A percentile compares a stretch with the other conserved stretches of the same genome.
Evolutionary conservation across 2,888 invertebrate genomes (phyloP).

Genomic region (Camponotus fellah): DNA sequence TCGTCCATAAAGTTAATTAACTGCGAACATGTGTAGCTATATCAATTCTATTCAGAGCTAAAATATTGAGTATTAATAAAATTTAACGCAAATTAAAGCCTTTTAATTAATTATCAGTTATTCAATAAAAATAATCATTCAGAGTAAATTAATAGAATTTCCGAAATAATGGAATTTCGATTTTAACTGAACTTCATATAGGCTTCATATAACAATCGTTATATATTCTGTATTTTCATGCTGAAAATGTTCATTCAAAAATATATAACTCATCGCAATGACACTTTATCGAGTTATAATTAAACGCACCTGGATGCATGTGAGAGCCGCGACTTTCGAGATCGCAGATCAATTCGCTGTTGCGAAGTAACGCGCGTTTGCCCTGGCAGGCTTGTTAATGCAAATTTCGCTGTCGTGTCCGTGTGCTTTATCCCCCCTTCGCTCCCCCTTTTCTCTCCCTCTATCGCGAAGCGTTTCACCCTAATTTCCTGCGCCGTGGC

Average conservation of each 20-base stretch:
- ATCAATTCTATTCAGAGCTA: neutral
- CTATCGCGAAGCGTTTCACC: conserved; percentile 58
- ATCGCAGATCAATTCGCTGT: conserved; percentile 37
- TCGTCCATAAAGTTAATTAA: neutral
- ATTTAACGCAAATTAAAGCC: neutral
- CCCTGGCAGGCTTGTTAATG: conserved; percentile 50
- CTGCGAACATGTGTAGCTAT: neutral
- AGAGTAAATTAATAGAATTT: neutral
- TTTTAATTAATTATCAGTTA: neutral
- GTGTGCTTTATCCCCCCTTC: neutral
- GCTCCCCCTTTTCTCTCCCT: neutral
- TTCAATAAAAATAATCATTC: neutral
- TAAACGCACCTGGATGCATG: conserved; percentile 15
- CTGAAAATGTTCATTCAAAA: neutral
- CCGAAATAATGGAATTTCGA: neutral
- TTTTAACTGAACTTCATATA: neutral
- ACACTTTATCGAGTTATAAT: conserved; percentile 25
- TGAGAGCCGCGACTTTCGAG: conserved; percentile 18
- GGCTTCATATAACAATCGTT: neutral
- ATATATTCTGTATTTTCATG: neutral
- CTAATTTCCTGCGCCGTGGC: conserved; percentile 70
- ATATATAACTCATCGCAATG: neutral
- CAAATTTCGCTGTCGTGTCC: conserved; percentile 49
- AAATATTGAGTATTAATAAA: neutral
- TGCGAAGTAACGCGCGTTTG: conserved; percentile 27